Evolutionary conservation across 2,113 vertebrate genomes (phyloP), one percentile per base, ranked within the genome.

Genomic region (Microcebus tavaratra): DNA sequence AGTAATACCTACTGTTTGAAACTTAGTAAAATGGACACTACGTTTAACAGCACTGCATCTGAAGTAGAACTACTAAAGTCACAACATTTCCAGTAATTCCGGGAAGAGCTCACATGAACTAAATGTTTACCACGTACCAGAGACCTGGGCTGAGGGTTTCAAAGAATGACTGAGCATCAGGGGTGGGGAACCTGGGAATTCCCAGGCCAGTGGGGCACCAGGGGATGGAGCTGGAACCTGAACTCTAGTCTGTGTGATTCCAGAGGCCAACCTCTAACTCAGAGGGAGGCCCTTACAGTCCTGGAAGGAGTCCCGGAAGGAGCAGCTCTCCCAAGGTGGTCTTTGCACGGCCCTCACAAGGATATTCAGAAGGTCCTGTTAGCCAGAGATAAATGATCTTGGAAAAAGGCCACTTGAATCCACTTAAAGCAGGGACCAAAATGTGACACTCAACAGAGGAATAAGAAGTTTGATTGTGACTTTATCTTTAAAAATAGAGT

Each of bases 401-500:
- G n/a, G 42, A n/a, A 23, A 80, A 86, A 80, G 36, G 6, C 20
- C 20, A 70, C 39, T 73, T 57, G 50, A 85, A 59, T 73, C 39
- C 65, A 75, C 39, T 79, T 8, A 72, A 92, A 34, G 1, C 17
- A 5, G 67, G 39, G 27, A 59, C 31, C 39, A 82, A 89, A 59
- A 65, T 67, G 36, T 59, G 39, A 79, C 14, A 25, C 6, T 53
- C n/a, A 79, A 27, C 21, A 78, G 36, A 87, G 36, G 50, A 89
- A 73, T 70, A 76, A 61, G 27, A 73, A 42, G n/a, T 36, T 57
- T 85, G 31, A 63, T 5, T 39, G 12, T 59, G 20, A 88, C 39
- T 88, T 81, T 34, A 27, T 86, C 78, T 81, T 96, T 76, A 75
- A 95, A 97, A 93, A 73, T 57, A 81, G 84, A 88, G 45, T 87